Conservation (phyloP, 1,140 invertebrate species). For the Tetranychus cinnabarinus region DNA sequence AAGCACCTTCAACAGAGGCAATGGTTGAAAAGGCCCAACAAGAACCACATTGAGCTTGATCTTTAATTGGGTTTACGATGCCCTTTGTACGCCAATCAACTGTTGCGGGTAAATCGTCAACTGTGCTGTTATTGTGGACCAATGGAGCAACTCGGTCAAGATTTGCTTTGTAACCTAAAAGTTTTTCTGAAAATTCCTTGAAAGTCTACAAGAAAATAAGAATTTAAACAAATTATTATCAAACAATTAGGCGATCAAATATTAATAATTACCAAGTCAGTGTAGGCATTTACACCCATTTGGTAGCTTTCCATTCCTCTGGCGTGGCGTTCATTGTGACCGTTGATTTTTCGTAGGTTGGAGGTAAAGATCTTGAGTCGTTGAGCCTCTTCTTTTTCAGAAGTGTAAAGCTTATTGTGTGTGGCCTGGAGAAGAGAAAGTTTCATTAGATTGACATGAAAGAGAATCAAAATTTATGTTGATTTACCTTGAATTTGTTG, state of each 20-base stretch:
- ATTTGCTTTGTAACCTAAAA: no score
- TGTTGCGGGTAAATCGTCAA: conserved; percentile 29
- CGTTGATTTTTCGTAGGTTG: not conserved
- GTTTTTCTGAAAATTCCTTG: not conserved
- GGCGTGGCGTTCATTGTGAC: conserved; percentile 17
- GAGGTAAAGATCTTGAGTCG: conserved; percentile 2
- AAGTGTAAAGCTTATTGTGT: conserved; percentile 3
- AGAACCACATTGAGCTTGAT: conserved; percentile 26
- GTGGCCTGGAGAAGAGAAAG: not conserved
- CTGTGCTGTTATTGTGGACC: not conserved
- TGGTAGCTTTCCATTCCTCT: conserved; percentile 15
- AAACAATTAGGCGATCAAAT: not conserved
- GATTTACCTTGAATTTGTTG: not conserved
- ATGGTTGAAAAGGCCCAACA: conserved; percentile 21
- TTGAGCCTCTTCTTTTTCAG: not conserved
- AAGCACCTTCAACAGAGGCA: conserved; percentile 12
- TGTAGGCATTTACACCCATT: conserved; percentile 18
- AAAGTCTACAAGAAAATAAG: not conserved
- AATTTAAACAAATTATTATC: not conserved
- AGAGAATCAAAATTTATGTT: not conserved
- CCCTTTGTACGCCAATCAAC: conserved; percentile 71
- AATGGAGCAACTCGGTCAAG: not conserved
- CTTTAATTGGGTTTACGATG: conserved; percentile 49
- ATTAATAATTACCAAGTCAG: conserved; percentile 10
- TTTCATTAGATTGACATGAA: not conserved